These are phyloP conservation scores for Astreopora myriophthalma DNA, from an alignment of 64 coral and sea anemone genomes.

Conservation along the genomic window DNA sequence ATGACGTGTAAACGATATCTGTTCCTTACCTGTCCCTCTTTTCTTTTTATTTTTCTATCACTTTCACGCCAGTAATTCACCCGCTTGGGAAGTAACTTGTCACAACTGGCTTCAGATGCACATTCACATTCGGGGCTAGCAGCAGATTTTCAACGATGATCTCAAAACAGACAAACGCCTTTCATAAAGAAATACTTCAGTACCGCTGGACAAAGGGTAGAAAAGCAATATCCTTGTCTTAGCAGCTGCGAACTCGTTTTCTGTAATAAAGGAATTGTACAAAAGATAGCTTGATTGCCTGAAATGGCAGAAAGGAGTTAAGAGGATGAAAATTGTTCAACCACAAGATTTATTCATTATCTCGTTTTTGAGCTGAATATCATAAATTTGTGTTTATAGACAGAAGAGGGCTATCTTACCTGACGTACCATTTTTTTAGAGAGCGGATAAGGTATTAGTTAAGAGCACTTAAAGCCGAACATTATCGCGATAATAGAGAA, in stretches of 20 bases:
- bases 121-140: neutral
- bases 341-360: neutral
- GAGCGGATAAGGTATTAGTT: neutral
- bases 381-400: neutral
- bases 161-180: neutral
- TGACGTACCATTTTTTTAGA: neutral
- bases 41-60: neutral
- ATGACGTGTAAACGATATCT: slow-evolving; percentile 25
- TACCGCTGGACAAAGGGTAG: neutral
- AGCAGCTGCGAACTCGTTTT: neutral
- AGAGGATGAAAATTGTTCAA: neutral
- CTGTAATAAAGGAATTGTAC: neutral
- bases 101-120: neutral
- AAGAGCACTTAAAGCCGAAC: neutral
- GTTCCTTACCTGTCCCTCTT: neutral
- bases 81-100: slow-evolving; percentile 1
- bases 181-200: slow-evolving; percentile 4
- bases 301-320: neutral
- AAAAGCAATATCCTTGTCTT: neutral
- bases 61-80: neutral
- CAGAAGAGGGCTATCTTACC: neutral
- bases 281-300: neutral
- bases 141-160: neutral
- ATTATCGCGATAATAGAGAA: neutral
- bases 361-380: neutral